Percentiles rank a stretch among this genome's conserved stretches.
These are phyloP conservation scores for Drepana arcuata DNA, from an alignment of 1,140 invertebrate species.

Conservation along the genomic window DNA sequence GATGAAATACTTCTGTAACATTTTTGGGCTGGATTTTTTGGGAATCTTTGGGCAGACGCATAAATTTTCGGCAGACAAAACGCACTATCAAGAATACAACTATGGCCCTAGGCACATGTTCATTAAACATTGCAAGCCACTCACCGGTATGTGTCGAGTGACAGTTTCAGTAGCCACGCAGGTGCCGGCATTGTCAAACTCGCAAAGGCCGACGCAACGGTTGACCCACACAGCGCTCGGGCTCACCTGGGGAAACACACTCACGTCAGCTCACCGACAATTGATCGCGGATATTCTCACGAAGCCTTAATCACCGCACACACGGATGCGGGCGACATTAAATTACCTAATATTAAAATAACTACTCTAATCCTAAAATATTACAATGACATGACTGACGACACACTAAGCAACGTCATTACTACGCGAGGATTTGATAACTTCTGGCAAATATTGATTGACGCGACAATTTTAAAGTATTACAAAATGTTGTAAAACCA, in stretches of 20 bases:
- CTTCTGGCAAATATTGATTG: too few species aligned
- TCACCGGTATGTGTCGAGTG: constrained; percentile 45
- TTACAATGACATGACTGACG: too few species aligned
- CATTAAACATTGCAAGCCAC: too few species aligned
- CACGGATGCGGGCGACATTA: constrained; percentile 38
- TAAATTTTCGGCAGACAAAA: too few species aligned
- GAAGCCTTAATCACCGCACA: constrained; percentile 27
- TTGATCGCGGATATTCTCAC: constrained; percentile 44
- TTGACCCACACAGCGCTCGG: constrained; percentile 66
- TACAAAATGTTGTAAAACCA: constrained; percentile 6
- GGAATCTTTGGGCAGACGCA: too few species aligned
- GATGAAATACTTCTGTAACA: too few species aligned
- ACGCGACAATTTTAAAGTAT: too few species aligned
- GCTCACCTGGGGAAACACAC: constrained; percentile 56
- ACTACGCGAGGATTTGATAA: too few species aligned
- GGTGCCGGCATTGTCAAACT: constrained; percentile 31
- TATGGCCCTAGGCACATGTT: too few species aligned
- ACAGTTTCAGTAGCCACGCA: constrained; percentile 37
- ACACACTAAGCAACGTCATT: too few species aligned
- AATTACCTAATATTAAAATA: constrained; percentile 21
- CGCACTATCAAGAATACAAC: too few species aligned
- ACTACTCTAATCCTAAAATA: constrained; percentile 5
- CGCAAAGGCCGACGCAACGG: constrained; percentile 64
- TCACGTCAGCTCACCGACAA: constrained; percentile 27
- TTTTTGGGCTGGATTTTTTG: too few species aligned